Base-by-base conservation (phyloP, 2,797 vertebrate species). In the Discoglossus pictus region DNA sequence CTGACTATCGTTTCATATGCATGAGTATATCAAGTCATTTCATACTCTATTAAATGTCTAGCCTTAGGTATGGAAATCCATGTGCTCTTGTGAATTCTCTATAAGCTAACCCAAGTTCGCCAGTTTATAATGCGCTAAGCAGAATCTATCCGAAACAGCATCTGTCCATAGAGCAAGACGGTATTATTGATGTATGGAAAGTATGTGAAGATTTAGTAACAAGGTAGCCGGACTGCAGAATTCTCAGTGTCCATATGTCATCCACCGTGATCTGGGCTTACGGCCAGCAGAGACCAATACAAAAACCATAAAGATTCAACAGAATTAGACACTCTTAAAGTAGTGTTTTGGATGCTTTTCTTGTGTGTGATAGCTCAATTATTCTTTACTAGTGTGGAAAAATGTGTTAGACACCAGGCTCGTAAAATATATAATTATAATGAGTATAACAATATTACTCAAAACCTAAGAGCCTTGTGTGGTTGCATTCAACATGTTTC, bases 221-320 rank as follows among this genome's bases (percentile, higher is more conserved):
- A 69, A 35, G n/a, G 42, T 34, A 16, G 36, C 25, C 44, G 51
- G 46, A 31, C 9, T 61, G 15, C 27, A 51, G 17, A 38, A 44
- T 61, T 40, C 56, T 61, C 38, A n/a, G 17, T 35, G 23, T 61
- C 39, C 48, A 51, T 61, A 68, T 68, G 66, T 34, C 58, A 61
- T 54, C 40, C 17, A 24, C 39, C 53, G 39, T 7, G 38, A 54
- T 61, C 48, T 61, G 66, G 66, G 66, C 56, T 36, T 17, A 4
- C 27, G 17, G 47, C 66, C 66, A 68, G 53, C 6, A 31, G 21
- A 54, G 35, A 21, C 8, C 38, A 24, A 15, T n/a, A 48, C 56
- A 38, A 53, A 18, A 68, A 56, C 56, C 42, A 61, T 60, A 53
- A 68, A 68, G 47, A 60, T 53, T 44, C 20, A 44, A 18, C 12